These are phyloP conservation scores for Helicoverpa armigera DNA, from an alignment of 1,140 invertebrate genomes.

Conservation along the genomic window DNA sequence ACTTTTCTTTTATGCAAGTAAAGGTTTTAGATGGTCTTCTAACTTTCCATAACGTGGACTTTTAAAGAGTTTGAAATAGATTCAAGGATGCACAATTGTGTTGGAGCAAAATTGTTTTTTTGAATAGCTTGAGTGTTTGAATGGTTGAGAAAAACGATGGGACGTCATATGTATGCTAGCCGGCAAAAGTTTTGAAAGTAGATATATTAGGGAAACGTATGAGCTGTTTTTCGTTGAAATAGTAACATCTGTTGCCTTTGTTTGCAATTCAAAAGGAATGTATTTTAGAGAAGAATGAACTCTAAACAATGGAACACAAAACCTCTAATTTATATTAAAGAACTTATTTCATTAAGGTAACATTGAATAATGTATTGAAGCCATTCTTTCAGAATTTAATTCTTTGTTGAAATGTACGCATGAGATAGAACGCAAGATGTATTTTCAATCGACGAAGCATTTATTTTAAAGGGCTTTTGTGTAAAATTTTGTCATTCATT, in stretches of 20 bases:
- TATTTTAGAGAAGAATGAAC: background rate
- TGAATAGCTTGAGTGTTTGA: background rate
- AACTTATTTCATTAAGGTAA: background rate
- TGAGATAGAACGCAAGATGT: slow-evolving; percentile 6
- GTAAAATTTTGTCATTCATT: slow-evolving; percentile 22
- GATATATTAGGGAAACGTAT: background rate
- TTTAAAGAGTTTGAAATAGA: slow-evolving; percentile 11
- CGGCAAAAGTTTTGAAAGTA: slow-evolving; percentile 14
- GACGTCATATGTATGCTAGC: background rate
- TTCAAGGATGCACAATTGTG: background rate
- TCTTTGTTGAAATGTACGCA: background rate
- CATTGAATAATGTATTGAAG: background rate
- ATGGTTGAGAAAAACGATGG: background rate
- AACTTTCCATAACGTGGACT: background rate
- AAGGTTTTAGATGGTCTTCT: slow-evolving; percentile 6
- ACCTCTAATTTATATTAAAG: background rate
- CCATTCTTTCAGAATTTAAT: background rate
- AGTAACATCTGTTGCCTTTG: slow-evolving; percentile 1
- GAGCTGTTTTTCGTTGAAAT: slow-evolving; percentile 11
- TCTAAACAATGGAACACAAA: background rate
- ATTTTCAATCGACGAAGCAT: background rate
- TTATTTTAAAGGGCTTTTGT: background rate
- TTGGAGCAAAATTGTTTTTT: background rate
- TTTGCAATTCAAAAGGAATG: background rate
- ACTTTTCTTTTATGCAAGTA: slow-evolving; percentile 1